phyloP scores from a whole-genome alignment of 2,113 vertebrate genomes.

The Numida meleagris region DNA sequence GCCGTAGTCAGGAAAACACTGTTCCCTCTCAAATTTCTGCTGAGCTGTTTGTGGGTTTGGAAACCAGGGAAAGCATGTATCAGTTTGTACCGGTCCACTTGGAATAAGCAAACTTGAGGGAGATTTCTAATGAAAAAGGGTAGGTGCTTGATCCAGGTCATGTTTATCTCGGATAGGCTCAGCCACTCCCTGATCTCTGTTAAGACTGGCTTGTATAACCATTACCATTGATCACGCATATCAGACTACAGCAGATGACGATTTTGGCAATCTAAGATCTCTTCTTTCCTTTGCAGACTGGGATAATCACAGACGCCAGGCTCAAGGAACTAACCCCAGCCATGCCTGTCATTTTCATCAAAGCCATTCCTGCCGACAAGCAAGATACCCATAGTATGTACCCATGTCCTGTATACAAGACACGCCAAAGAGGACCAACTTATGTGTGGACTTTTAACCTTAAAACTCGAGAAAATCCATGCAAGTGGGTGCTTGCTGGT shows the following conservation, averaged over 20 bases:
- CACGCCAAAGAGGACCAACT: slow-evolving; percentile 89
- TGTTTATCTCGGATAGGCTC: background rate
- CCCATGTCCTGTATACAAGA: slow-evolving; percentile 92
- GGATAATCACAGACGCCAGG: slow-evolving; percentile 85
- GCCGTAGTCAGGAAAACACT: background rate
- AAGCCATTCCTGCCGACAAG: slow-evolving; percentile 86
- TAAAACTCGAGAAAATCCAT: slow-evolving; percentile 89
- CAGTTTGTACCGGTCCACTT: fast-evolving
- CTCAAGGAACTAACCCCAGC: slow-evolving; percentile 90
- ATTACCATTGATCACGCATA: fast-evolving
- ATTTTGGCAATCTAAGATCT: background rate
- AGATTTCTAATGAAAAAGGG: background rate
- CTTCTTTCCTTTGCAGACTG: slow-evolving; percentile 72
- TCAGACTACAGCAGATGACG: background rate
- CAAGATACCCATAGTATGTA: slow-evolving; percentile 84
- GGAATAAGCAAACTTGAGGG: fast-evolving
- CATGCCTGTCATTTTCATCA: slow-evolving; percentile 92
- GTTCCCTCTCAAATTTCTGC: background rate
- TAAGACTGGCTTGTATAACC: background rate
- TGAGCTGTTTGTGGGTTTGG: background rate
- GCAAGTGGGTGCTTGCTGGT: slow-evolving; percentile 93
- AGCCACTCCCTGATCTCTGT: background rate
- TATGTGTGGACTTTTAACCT: slow-evolving; percentile 95
- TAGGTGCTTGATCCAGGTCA: background rate
- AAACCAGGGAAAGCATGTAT: background rate